phyloP scores from a whole-genome alignment of 2,888 invertebrate genomes.

The Byasa hedistus region DNA sequence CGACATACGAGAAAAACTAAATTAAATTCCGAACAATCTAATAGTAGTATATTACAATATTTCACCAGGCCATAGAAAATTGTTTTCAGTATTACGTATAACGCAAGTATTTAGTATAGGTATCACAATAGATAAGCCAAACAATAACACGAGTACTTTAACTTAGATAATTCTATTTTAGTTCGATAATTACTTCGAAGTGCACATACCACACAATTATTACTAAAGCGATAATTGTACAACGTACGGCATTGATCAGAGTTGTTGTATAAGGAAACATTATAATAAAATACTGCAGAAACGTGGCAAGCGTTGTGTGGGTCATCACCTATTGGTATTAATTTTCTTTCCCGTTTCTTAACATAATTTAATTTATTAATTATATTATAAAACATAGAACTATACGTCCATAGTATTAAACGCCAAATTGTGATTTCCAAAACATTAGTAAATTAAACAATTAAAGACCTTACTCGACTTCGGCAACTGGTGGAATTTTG shows the following conservation, averaged over 20 bases:
- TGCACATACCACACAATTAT: conserved; percentile 24
- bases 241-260: conserved; percentile 18
- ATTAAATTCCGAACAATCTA: too few relatives aligned
- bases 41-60: too few relatives aligned
- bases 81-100: background rate
- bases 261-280: conserved; percentile 29
- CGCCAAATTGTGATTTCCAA: background rate
- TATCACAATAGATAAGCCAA: conserved; percentile 42
- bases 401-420: background rate
- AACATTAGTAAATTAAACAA: background rate
- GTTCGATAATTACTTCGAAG: conserved; percentile 46
- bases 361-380: background rate
- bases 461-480: background rate
- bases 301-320: background rate
- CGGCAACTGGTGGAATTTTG: background rate
- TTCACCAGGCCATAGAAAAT: too few relatives aligned
- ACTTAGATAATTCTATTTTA: conserved; percentile 56
- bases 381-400: background rate
- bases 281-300: background rate
- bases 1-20: too few relatives aligned
- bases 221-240: conserved; percentile 18
- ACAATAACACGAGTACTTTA: conserved; percentile 53
- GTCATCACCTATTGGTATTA: background rate
- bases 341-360: background rate
- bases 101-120: conserved; percentile 16